phyloP scores from a whole-genome alignment of 2,113 vertebrate species.

The Oncorhynchus mykiss region DNA sequence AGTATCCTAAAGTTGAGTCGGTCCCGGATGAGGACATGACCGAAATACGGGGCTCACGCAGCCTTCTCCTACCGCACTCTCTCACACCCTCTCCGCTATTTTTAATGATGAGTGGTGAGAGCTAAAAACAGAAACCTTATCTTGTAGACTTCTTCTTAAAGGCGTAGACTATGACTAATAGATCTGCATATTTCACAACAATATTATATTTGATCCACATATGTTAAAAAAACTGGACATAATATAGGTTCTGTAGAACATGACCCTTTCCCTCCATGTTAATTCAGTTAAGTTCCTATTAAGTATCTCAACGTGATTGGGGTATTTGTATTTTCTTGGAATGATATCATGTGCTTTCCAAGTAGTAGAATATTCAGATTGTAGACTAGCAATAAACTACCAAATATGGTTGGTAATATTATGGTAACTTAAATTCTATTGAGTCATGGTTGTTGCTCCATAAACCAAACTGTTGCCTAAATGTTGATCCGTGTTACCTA shows the following conservation, averaged over 20 bases:
- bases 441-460: too few species aligned
- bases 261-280: too few species aligned
- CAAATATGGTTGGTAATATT: background rate
- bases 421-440: background rate
- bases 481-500: too few species aligned
- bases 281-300: too few species aligned
- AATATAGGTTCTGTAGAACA: too few species aligned
- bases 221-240: too few species aligned
- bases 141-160: conserved; percentile 51
- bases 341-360: background rate
- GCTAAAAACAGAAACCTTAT: conserved; percentile 58
- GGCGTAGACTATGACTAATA: conserved; percentile 19
- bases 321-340: background rate
- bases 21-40: too few species aligned
- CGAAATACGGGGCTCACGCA: conserved; percentile 36
- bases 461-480: too few species aligned
- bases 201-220: background rate
- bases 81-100: conserved; percentile 63
- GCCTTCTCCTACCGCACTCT: conserved; percentile 19
- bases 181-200: background rate
- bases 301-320: too few species aligned
- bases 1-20: background rate
- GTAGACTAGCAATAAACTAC: background rate
- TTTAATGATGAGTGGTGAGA: conserved; percentile 55
- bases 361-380: background rate